These are phyloP conservation scores for Chrysogorgia sp. DNA, from an alignment of 92 coral and sea anemone genomes.

Conservation along the genomic window DNA sequence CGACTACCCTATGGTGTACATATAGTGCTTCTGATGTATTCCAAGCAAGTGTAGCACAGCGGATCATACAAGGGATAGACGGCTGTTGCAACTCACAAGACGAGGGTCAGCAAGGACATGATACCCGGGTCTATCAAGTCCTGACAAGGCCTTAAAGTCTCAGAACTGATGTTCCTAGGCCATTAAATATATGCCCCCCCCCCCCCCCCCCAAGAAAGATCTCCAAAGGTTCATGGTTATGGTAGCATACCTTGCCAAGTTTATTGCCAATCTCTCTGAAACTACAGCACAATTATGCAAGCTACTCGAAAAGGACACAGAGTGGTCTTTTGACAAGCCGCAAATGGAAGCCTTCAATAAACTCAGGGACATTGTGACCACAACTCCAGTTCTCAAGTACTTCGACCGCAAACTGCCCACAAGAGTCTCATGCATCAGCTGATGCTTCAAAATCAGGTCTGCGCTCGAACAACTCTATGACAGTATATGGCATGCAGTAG, in stretches of 20 bases:
- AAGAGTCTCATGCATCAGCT: not conserved
- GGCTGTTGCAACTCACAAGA: slow-evolving; percentile 11
- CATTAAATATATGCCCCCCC: slow-evolving; percentile 11
- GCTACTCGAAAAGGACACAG: slow-evolving; percentile 4
- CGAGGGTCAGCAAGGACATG: not conserved
- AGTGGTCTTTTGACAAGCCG: slow-evolving; percentile 3
- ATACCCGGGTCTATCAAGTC: not conserved
- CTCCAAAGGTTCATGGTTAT: slow-evolving; percentile 20
- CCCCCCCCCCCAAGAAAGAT: slow-evolving; percentile 14
- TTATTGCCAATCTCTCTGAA: slow-evolving; percentile 1
- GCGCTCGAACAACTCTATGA: slow-evolving; percentile 5
- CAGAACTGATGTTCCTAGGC: too few species aligned
- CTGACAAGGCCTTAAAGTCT: slow-evolving; percentile 2
- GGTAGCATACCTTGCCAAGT: slow-evolving; percentile 13
- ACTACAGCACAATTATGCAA: not conserved
- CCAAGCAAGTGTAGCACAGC: too few species aligned
- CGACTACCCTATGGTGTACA: slow-evolving; percentile 17
- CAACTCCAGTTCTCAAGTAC: slow-evolving; percentile 26
- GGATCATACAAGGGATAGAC: slow-evolving; percentile 25
- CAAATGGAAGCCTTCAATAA: not conserved
- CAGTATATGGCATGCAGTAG: slow-evolving; percentile 39
- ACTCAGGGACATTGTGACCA: slow-evolving; percentile 6
- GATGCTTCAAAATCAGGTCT: slow-evolving; percentile 2
- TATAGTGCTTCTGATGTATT: too few species aligned
- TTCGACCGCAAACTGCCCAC: slow-evolving; percentile 23